Percentiles rank a stretch among this genome's conserved stretches.
phyloP scores from a whole-genome alignment of 2,113 vertebrate species.

The Ivindomyrus marchei region DNA sequence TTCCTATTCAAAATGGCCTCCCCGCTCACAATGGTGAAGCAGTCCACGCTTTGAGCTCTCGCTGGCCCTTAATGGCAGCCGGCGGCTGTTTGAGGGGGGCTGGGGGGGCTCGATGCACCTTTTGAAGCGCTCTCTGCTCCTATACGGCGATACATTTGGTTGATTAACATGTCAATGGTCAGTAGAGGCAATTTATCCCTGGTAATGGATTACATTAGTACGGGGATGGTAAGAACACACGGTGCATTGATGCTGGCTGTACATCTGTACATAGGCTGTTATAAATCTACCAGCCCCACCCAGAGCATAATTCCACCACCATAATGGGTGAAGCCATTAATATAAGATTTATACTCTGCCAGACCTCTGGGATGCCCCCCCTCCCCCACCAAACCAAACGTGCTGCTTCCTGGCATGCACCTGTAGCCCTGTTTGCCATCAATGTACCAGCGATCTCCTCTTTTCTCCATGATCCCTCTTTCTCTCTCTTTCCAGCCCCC shows the following conservation, averaged over 20 bases:
- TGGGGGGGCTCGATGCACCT: not conserved
- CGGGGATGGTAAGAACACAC: constrained; percentile 68
- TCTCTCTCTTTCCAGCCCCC: constrained; percentile 18
- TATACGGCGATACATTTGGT: constrained; percentile 32
- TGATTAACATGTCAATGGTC: constrained; percentile 56
- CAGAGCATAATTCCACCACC: constrained; percentile 40
- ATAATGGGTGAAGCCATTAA: constrained; percentile 12
- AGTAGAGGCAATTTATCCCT: constrained; percentile 65
- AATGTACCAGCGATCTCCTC: not conserved
- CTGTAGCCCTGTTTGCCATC: not conserved
- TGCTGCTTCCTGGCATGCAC: not conserved
- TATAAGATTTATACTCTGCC: not conserved
- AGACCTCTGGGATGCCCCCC: not conserved
- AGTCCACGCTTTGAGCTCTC: not conserved
- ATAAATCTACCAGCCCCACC: constrained; percentile 43
- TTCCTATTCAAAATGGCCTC: not conserved
- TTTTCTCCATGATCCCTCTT: constrained; percentile 28
- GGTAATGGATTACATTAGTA: constrained; percentile 68
- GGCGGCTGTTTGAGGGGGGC: not conserved
- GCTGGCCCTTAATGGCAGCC: not conserved
- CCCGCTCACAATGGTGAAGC: not conserved
- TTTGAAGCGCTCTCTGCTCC: constrained; percentile 4
- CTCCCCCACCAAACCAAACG: not conserved
- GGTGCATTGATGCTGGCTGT: constrained; percentile 57
- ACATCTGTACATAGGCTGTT: constrained; percentile 45